Conservation (phyloP, 2,113 vertebrate species). For the Chaenogobius annularis region DNA sequence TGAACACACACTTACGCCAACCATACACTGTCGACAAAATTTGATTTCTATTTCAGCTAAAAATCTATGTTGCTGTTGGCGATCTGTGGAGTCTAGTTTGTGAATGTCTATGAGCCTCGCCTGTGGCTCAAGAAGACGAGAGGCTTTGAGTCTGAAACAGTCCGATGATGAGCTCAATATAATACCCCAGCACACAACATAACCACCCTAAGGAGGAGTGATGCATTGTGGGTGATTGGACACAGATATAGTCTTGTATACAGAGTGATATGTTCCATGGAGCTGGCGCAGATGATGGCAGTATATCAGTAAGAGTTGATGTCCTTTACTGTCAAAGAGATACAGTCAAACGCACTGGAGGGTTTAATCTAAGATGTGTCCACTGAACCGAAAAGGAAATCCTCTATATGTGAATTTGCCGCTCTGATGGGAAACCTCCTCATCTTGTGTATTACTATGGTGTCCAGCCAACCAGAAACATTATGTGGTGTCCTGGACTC, state of each 20-base stretch:
- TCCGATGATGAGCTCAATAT: not conserved
- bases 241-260: not conserved
- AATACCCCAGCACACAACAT: not conserved
- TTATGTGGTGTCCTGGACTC: slow-evolving; percentile 9
- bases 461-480: not conserved
- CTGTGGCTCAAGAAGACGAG: not conserved
- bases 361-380: slow-evolving; percentile 51
- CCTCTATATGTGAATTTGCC: slow-evolving; percentile 18
- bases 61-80: no score
- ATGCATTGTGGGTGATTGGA: not conserved
- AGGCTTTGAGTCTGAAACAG: not conserved
- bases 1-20: no score
- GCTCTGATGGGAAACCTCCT: slow-evolving; percentile 20
- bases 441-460: slow-evolving; percentile 20
- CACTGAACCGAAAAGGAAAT: slow-evolving; percentile 44
- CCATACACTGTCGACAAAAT: no score
- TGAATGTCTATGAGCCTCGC: not conserved
- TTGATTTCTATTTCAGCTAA: no score
- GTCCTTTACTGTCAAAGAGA: slow-evolving; percentile 48
- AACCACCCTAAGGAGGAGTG: not conserved
- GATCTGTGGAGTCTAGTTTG: not conserved
- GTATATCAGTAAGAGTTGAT: not conserved
- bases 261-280: not conserved
- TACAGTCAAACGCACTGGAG: slow-evolving; percentile 55
- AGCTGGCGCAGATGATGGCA: slow-evolving; percentile 4